phyloP scores from a whole-genome alignment of 2,797 vertebrate species.

The Scleropages formosus region DNA sequence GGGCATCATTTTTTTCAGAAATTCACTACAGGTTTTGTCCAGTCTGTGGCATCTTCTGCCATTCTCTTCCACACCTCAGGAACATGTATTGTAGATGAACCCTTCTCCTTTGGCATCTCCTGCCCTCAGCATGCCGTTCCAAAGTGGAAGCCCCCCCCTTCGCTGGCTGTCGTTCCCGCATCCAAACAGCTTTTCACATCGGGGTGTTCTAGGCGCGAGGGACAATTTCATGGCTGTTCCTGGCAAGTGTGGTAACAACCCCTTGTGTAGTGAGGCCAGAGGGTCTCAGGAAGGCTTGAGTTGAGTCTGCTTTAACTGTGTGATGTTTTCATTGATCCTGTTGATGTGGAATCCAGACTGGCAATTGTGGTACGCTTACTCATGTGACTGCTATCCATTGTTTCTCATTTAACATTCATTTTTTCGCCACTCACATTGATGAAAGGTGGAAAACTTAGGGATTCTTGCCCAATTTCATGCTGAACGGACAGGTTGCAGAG shows the following conservation, averaged over 20 bases:
- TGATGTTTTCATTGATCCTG: too few relatives aligned
- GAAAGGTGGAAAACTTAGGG: too few relatives aligned
- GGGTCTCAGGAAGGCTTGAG: not conserved
- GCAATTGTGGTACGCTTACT: too few relatives aligned
- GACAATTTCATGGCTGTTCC: not conserved
- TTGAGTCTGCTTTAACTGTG: not conserved
- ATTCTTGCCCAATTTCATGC: too few relatives aligned
- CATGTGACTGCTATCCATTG: too few relatives aligned
- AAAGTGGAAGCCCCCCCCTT: not conserved
- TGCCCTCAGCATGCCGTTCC: not conserved
- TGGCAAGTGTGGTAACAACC: conserved; percentile 10
- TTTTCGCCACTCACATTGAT: too few relatives aligned
- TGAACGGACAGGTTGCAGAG: too few relatives aligned
- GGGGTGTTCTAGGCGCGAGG: not conserved
- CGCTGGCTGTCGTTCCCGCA: not conserved
- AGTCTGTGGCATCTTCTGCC: not conserved
- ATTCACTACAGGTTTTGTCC: too few relatives aligned
- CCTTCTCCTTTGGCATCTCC: not conserved
- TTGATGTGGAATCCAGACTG: too few relatives aligned
- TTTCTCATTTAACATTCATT: too few relatives aligned
- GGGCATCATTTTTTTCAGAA: too few relatives aligned
- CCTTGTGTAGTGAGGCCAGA: conserved; percentile 9
- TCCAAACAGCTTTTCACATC: not conserved
- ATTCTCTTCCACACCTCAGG: not conserved
- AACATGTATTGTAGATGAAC: conserved; percentile 6